Base-by-base conservation (phyloP, 2,113 vertebrate species). In the Amphiprion ocellaris region DNA sequence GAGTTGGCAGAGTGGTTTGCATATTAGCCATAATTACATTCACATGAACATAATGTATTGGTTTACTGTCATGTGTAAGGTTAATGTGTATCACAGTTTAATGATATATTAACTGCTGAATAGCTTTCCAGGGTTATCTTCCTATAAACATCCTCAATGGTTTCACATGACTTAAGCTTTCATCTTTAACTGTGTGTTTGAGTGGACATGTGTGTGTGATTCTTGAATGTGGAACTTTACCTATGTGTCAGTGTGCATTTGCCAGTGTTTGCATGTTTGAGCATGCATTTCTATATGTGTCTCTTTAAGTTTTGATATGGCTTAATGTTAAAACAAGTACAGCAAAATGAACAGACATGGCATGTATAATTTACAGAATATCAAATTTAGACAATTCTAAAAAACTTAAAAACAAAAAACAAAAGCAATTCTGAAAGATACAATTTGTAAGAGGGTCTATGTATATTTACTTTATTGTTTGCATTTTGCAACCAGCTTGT, bases 11-110 rank as follows among this genome's bases (percentile, higher is more conserved):
- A 85, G 69, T 50, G 76, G 83, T 74, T 83, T 93, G 85, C 65
- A 90, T 87, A 91, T 92, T 89, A 92, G 80, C 85, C 74, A 86
- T 91, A 90, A 91, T 94, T 90, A 88, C 64, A 83, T 90, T 86
- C 87, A 88, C 79, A 84, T 86, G 79, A 87, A 80, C 77, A 82
- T 85, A 80, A 93, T 84, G 53, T 87, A 93, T 92, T 87, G 92
- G 86, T 85, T 90, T 87, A 70, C 87, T 89, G 88, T 89, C 87
- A 90, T 64, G 75, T 75, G 81, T 87, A 77, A 84, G 85, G 92
- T 93, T 93, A 92, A 92, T 93, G 79, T 90, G 86, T 91, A 84
- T 58, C 41, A 81, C 72, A 88, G 30, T 77, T 58, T 70, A 85
- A 80, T 89, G 64, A 86, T 78, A 69, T 82, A 88, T 91, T 85